Base-by-base conservation (phyloP, 2,797 vertebrate genomes). In the Sebastes variabilis region DNA sequence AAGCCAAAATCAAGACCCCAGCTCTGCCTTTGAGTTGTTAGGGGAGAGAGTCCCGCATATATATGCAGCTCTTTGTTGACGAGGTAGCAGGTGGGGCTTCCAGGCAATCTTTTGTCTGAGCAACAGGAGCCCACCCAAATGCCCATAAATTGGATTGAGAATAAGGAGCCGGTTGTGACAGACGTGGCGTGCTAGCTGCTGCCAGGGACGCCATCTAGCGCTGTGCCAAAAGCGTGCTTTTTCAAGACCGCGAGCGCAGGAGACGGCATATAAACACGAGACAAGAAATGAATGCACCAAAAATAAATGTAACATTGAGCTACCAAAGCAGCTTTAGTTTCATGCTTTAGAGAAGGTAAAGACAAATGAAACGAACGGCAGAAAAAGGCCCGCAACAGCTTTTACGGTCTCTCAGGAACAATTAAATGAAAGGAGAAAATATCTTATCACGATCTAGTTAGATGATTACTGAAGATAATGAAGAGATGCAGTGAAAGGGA, bases 81-180 rank as follows among this genome's bases (percentile, higher is more conserved):
- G 16, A 77, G 79, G 80, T 55, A 81, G 90, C 88, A 90, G 84
- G 88, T 91, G 87, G 83, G 49, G 77, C 77, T 77, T 80, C 74
- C 61, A 74, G 76, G 80, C 82, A 76, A 75, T 60, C 76, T 74
- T 93, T 92, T 89, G 87, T 90, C 70, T 77, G 72, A 72, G 73
- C 56, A 29, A 81, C 67, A 78, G 79, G 66, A 92, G 74, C 81
- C 64, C 66, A 75, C 49, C 74, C 76, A 87, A 83, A 89, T 61
- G 72, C 69, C 66, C 79, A 81, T 54, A 65, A 88, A 89, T 64
- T 85, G 79, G 67, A 81, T 49, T 8, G 52, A 86, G 77, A 88
- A 82, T 75, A 88, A 86, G 78, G 56, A 72, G 66, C 59, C 25
- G 79, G 49, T 81, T 85, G 79, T 68, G 81, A 85, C 82, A 84